A percentile compares a stretch with the other conserved stretches of the same genome.
phyloP scores from a whole-genome alignment of 2,797 vertebrate genomes.

The Lutjanus campechanus region DNA sequence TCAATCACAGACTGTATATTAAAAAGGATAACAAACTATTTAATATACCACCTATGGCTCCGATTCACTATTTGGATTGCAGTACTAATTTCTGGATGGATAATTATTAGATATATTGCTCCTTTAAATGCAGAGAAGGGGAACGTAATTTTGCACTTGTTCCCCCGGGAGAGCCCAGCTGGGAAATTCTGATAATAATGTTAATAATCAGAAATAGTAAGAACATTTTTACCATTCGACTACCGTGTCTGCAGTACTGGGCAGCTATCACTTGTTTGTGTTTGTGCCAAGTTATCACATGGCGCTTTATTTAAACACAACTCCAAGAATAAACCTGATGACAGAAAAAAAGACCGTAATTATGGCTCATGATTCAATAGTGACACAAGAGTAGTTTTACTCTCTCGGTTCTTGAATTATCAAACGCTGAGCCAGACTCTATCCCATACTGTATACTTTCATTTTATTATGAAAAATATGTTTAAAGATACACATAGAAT shows the following conservation, averaged over 20 bases:
- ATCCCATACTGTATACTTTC: too few relatives aligned
- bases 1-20: too few relatives aligned
- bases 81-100: too few relatives aligned
- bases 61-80: too few relatives aligned
- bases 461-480: neutral
- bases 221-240: neutral
- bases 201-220: neutral
- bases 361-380: neutral
- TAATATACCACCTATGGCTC: too few relatives aligned
- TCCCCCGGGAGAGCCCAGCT: too few relatives aligned
- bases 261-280: neutral
- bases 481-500: neutral
- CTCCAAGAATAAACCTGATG: neutral
- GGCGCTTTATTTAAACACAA: neutral
- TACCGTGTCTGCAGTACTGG: neutral
- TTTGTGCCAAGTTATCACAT: neutral
- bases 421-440: neutral
- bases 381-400: neutral
- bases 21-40: too few relatives aligned
- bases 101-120: too few relatives aligned
- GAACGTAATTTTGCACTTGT: too few relatives aligned
- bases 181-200: neutral
- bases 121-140: too few relatives aligned
- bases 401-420: neutral
- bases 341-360: neutral